Percentiles rank a stretch among this genome's conserved stretches.
Evolutionary conservation across 2,113 vertebrate genomes (phyloP).

Genomic region (Hystrix cristata): DNA sequence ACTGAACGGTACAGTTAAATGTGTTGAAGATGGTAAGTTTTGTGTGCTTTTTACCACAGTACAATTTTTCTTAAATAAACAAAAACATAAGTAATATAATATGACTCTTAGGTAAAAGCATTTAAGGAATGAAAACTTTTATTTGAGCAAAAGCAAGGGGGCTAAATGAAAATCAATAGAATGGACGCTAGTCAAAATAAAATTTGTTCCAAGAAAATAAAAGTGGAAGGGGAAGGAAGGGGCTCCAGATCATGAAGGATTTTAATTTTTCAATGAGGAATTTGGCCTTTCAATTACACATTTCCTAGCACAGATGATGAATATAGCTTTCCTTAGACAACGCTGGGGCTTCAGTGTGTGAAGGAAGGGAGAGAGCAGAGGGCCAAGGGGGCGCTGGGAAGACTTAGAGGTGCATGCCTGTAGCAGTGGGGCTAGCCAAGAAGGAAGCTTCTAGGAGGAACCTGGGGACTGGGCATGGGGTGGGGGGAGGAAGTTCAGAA

Average conservation of each 20-base stretch:
- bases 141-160: neutral
- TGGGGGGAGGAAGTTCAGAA: neutral
- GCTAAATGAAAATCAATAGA: neutral
- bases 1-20: neutral
- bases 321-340: neutral
- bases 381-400: accelerated
- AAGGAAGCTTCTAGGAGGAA: constrained; percentile 17
- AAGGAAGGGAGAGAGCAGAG: neutral
- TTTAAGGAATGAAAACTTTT: constrained; percentile 2
- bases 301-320: neutral
- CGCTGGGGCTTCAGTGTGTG: neutral
- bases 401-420: neutral
- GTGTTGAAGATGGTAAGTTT: neutral
- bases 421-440: neutral
- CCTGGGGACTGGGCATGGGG: neutral
- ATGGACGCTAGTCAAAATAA: neutral
- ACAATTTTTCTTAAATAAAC: neutral
- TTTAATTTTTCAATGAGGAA: neutral
- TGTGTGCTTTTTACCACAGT: neutral
- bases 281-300: neutral
- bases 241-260: neutral
- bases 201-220: neutral
- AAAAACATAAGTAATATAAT: neutral
- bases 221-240: neutral
- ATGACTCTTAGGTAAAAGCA: neutral